Evolutionary conservation across 2,888 invertebrate genomes (phyloP).

Genomic region (Lomographa bimaculata): DNA sequence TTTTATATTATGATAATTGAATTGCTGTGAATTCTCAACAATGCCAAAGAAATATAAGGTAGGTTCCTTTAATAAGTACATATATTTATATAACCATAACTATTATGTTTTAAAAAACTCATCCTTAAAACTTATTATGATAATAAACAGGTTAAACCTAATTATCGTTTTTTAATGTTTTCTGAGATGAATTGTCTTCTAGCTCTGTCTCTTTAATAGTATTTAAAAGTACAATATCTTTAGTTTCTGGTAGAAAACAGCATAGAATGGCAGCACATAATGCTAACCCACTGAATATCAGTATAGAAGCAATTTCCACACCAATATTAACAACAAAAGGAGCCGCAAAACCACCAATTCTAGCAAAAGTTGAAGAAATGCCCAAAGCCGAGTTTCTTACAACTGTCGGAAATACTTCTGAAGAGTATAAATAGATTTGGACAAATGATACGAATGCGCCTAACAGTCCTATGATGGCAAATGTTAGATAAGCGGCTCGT

Average conservation of each 20-base stretch:
- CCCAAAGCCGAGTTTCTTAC: constrained; percentile 91
- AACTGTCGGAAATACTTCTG: constrained; percentile 91
- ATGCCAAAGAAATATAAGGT: constrained; percentile 55
- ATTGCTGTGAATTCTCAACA: constrained; percentile 54
- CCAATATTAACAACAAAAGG: constrained; percentile 86
- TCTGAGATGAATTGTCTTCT: constrained; percentile 9
- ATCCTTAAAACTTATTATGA: too few species aligned
- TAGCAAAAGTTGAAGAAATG: constrained; percentile 87
- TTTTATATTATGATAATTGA: background rate
- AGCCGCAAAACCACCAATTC: constrained; percentile 87
- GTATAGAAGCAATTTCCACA: constrained; percentile 64
- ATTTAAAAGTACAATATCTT: constrained; percentile 61
- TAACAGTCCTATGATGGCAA: constrained; percentile 89
- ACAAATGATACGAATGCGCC: constrained; percentile 88
- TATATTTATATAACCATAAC: too few species aligned
- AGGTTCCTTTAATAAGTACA: too few species aligned
- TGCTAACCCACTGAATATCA: constrained; percentile 62
- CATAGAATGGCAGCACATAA: constrained; percentile 61
- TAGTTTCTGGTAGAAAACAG: constrained; percentile 69
- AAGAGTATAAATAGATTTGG: constrained; percentile 87
- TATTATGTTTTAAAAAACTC: too few species aligned
- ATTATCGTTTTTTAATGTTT: too few species aligned
- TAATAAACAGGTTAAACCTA: too few species aligned
- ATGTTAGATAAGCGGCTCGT: constrained; percentile 80
- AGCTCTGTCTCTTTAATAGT: constrained; percentile 63